A percentile compares a stretch with the other conserved stretches of the same genome.
Conservation (phyloP, 2,888 invertebrate species). For the Aphrophora alni region DNA sequence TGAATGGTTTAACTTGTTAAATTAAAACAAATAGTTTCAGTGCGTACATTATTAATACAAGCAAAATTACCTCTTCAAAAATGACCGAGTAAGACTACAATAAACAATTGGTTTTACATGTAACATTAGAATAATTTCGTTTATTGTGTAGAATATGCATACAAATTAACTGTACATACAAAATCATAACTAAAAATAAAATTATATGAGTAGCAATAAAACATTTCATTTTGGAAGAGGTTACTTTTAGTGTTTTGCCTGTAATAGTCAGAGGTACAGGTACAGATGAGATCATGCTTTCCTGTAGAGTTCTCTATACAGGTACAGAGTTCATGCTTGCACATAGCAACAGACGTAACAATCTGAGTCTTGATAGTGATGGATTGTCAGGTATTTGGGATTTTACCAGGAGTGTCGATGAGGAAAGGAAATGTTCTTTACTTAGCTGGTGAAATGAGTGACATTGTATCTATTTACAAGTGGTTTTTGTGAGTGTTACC, state of each 20-base stretch:
- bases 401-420: background rate
- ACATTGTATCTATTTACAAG: too few relatives aligned
- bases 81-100: background rate
- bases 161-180: too few relatives aligned
- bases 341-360: background rate
- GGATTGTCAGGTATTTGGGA: background rate
- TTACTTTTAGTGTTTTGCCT: conserved; percentile 1
- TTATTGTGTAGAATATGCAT: too few relatives aligned
- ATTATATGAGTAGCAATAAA: too few relatives aligned
- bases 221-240: background rate
- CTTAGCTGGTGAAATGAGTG: too few relatives aligned
- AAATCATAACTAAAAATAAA: too few relatives aligned
- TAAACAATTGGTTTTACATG: too few relatives aligned
- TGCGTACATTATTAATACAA: background rate
- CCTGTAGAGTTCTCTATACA: conserved; percentile 11
- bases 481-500: too few relatives aligned
- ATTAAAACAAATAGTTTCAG: background rate
- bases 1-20: background rate
- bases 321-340: background rate
- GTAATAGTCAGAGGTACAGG: conserved; percentile 25
- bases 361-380: background rate
- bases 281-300: conserved; percentile 17
- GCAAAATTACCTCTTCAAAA: background rate
- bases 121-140: too few relatives aligned
- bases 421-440: background rate